These are phyloP conservation scores for Drosophila micromelanica DNA, from an alignment of 1,140 invertebrate species.

Conservation along the genomic window DNA sequence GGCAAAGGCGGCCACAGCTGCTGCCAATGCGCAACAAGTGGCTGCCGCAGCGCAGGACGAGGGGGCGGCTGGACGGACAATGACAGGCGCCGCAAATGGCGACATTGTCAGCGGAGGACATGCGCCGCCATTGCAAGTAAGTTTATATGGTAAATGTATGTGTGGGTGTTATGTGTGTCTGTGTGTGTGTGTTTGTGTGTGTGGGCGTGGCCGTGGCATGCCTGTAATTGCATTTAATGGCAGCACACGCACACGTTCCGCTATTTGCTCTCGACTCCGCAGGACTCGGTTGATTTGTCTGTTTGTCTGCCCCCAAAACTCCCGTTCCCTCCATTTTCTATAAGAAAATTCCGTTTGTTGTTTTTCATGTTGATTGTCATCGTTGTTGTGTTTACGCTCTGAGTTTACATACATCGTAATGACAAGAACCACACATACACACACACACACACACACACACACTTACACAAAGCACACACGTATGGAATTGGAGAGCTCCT, in stretches of 20 bases:
- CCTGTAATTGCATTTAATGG: conserved; percentile 77
- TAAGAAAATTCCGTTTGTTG: conserved; percentile 25
- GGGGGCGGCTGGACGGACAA: conserved; percentile 30
- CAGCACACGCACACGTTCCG: conserved; percentile 28
- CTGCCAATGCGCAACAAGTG: conserved; percentile 66
- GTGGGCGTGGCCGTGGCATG: conserved; percentile 53
- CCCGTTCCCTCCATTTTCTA: neutral
- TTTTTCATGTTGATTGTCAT: conserved; percentile 67
- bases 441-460: conserved; percentile 32
- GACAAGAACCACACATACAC: conserved; percentile 32
- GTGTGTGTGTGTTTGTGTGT: conserved; percentile 25
- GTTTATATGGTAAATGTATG: conserved; percentile 46
- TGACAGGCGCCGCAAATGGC: conserved; percentile 86
- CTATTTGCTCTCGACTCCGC: conserved; percentile 34
- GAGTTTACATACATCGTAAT: conserved; percentile 71
- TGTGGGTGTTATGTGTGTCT: neutral
- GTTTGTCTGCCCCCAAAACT: conserved; percentile 39
- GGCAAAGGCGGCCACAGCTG: conserved; percentile 55
- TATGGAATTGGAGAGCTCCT: conserved; percentile 37
- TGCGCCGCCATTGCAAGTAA: conserved; percentile 88
- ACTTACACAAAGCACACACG: too few relatives aligned
- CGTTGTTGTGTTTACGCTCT: conserved; percentile 49
- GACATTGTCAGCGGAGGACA: conserved; percentile 84
- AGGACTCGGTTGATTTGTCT: conserved; percentile 65
- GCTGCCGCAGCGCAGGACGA: conserved; percentile 70